phyloP scores from a whole-genome alignment of 2,113 vertebrate species.

The Nycticorax nycticorax region DNA sequence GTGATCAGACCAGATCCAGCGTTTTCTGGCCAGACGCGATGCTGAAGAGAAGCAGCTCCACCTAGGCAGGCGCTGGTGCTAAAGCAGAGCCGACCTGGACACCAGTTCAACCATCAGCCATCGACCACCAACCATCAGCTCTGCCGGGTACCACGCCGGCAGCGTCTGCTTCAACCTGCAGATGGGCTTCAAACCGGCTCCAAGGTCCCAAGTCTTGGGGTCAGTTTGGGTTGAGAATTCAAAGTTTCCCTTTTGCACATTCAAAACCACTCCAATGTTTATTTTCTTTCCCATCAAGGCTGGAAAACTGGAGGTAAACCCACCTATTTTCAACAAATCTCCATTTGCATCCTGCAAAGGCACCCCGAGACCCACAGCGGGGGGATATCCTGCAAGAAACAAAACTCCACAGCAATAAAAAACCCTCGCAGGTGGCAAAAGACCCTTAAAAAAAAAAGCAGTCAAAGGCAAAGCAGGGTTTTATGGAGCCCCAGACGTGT shows the following conservation, averaged over 20 bases:
- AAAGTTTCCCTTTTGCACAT: not conserved
- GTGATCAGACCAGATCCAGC: not conserved
- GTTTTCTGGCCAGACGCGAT: not conserved
- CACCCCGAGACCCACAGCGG: fast-evolving
- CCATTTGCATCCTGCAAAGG: not conserved
- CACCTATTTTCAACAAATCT: not conserved
- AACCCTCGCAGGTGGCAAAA: not conserved
- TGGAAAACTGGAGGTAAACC: not conserved
- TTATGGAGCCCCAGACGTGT: not conserved
- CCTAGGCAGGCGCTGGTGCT: conserved; percentile 41
- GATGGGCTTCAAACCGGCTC: fast-evolving
- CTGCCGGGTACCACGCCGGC: fast-evolving
- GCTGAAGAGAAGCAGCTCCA: conserved; percentile 56
- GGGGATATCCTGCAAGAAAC: not conserved
- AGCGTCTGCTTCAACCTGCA: not conserved
- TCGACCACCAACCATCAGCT: not conserved
- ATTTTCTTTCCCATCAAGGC: not conserved
- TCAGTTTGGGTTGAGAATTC: not conserved
- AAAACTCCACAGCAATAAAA: not conserved
- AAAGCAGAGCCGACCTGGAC: not conserved
- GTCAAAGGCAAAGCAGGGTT: not conserved
- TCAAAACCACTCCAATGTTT: not conserved
- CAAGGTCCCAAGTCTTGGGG: not conserved
- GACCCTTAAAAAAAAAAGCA: not conserved
- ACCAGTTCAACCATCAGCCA: not conserved